A percentile compares a stretch with the other conserved stretches of the same genome.
These are phyloP conservation scores for Iguana delicatissima DNA, from an alignment of 2,797 vertebrate genomes.

Conservation along the genomic window DNA sequence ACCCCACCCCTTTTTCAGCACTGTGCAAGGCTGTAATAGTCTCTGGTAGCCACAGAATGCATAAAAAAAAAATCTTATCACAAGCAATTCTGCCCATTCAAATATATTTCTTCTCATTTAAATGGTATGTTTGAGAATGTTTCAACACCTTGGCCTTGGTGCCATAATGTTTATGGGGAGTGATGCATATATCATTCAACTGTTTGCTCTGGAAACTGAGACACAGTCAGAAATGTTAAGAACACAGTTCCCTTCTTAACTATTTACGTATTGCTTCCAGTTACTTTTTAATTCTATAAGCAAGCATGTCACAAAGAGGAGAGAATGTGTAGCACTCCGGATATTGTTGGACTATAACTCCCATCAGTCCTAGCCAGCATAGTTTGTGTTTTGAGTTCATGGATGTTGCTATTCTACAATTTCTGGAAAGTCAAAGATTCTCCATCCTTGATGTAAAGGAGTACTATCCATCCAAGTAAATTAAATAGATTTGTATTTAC, in stretches of 20 bases:
- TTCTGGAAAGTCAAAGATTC: not conserved
- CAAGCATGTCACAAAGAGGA: not conserved
- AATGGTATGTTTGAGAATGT: too few species aligned
- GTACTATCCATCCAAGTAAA: not conserved
- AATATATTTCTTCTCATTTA: not conserved
- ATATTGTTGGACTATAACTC: not conserved
- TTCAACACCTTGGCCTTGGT: not conserved
- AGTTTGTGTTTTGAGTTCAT: not conserved
- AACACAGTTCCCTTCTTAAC: not conserved
- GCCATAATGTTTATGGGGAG: too few species aligned
- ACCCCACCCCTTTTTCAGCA: not conserved
- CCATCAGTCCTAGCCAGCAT: not conserved
- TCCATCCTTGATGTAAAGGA: too few species aligned
- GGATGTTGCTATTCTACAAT: not conserved
- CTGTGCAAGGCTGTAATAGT: not conserved
- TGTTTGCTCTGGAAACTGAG: not conserved
- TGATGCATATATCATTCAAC: too few species aligned
- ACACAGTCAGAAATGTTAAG: not conserved
- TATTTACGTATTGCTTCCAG: not conserved
- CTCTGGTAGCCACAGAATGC: not conserved
- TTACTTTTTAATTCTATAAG: not conserved
- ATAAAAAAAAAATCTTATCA: not conserved
- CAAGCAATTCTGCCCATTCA: not conserved
- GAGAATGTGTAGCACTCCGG: not conserved
- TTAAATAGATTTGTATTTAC: not conserved